A percentile compares a stretch with the other conserved stretches of the same genome.
These are phyloP conservation scores for Spea bombifrons DNA, from an alignment of 2,113 vertebrate genomes.

Conservation along the genomic window DNA sequence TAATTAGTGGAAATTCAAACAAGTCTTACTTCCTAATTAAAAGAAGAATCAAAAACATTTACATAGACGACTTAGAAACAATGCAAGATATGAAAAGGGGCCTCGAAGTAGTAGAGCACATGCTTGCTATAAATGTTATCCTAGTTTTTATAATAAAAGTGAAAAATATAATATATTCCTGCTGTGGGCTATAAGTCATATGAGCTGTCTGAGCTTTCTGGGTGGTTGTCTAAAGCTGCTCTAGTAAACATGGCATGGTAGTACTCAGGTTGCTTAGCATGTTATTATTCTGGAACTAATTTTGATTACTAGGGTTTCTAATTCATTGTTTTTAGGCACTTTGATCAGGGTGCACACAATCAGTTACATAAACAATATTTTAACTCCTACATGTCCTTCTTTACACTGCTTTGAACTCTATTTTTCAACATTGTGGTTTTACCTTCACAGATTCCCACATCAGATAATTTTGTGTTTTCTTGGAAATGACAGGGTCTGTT, in stretches of 20 bases:
- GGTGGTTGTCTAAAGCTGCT: too few relatives aligned
- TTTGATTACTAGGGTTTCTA: too few relatives aligned
- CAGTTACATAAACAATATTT: slow-evolving; percentile 14
- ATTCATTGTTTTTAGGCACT: not conserved
- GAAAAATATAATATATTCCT: too few relatives aligned
- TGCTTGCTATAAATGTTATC: too few relatives aligned
- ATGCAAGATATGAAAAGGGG: too few relatives aligned
- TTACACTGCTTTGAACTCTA: not conserved
- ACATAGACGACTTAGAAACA: not conserved
- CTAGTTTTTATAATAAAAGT: too few relatives aligned
- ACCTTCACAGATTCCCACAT: not conserved
- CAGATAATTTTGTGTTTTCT: not conserved
- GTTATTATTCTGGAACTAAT: too few relatives aligned
- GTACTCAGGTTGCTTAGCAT: too few relatives aligned
- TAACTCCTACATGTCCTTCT: not conserved
- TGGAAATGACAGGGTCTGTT: not conserved
- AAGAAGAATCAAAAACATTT: not conserved
- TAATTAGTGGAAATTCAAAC: slow-evolving; percentile 5
- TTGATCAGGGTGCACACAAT: not conserved
- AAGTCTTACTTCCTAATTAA: not conserved
- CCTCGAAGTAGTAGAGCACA: too few relatives aligned
- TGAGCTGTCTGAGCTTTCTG: too few relatives aligned
- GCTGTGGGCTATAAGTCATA: too few relatives aligned
- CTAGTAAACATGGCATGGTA: too few relatives aligned
- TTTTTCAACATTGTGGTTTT: slow-evolving; percentile 1